Evolutionary conservation across 2,888 invertebrate species (phyloP).

Genomic region (Cerceris rybyensis): DNA sequence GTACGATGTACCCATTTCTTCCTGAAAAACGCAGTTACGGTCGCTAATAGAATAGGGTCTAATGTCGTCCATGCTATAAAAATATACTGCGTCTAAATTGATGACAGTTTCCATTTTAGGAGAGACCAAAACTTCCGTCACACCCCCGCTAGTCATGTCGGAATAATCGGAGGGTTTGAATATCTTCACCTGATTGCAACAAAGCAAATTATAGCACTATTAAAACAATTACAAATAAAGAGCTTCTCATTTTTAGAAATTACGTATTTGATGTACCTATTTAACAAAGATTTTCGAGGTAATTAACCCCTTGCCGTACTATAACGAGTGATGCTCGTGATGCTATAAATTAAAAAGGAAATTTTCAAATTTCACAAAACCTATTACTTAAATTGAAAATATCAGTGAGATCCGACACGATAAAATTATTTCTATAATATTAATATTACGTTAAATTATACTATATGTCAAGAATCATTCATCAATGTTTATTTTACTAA

Average conservation of each 20-base stretch:
- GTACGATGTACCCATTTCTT: slow-evolving; percentile 82
- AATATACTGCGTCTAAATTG: slow-evolving; percentile 77
- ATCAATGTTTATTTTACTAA: no score
- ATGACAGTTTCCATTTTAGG: slow-evolving; percentile 81
- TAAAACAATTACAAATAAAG: background rate
- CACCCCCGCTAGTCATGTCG: slow-evolving; percentile 82
- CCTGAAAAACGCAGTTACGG: slow-evolving; percentile 84
- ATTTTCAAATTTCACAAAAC: no score
- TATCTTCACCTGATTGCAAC: slow-evolving; percentile 80
- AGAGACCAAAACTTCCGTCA: slow-evolving; percentile 81
- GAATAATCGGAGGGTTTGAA: slow-evolving; percentile 84
- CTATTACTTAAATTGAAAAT: no score
- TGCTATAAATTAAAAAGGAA: no score
- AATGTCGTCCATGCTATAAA: slow-evolving; percentile 74
- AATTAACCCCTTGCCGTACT: no score
- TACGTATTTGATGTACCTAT: no score
- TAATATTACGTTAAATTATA: no score
- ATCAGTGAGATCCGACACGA: no score
- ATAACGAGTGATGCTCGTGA: no score
- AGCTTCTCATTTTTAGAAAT: background rate
- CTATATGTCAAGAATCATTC: no score
- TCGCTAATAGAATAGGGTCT: slow-evolving; percentile 70
- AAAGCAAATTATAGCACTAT: background rate
- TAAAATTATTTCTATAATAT: no score
- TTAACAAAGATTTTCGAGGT: no score